Conservation (phyloP, 2,113 vertebrate genomes). For the Gulo gulo region DNA sequence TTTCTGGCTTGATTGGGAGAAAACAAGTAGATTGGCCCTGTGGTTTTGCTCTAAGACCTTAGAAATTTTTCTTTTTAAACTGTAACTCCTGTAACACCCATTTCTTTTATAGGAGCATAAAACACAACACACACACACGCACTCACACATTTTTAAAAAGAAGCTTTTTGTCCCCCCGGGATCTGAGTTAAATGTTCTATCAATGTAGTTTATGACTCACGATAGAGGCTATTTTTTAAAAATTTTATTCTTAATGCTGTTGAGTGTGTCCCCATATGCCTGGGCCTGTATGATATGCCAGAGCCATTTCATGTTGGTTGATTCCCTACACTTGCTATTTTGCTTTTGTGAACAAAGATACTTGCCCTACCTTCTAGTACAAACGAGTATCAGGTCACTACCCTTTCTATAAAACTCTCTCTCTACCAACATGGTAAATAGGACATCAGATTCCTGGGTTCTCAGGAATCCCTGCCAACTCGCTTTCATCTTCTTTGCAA, state of each 20-base stretch:
- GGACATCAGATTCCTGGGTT: neutral
- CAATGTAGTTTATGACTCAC: neutral
- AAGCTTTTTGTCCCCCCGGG: neutral
- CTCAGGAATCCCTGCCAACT: neutral
- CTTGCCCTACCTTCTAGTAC: neutral
- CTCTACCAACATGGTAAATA: neutral
- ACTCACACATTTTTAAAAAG: neutral
- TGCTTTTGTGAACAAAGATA: neutral
- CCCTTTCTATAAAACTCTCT: neutral
- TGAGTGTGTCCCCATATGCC: neutral
- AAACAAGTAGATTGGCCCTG: neutral
- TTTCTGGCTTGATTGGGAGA: neutral
- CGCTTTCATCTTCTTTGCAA: neutral
- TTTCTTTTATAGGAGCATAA: neutral
- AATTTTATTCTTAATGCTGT: neutral
- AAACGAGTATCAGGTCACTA: neutral
- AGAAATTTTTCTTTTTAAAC: neutral
- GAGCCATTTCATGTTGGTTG: neutral
- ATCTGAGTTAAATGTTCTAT: neutral
- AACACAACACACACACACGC: neutral
- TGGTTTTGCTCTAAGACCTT: neutral
- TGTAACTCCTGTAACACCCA: neutral
- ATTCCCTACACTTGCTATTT: neutral
- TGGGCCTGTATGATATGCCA: neutral
- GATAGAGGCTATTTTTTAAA: neutral